phyloP scores from a whole-genome alignment of 2,113 vertebrate species.

The Brachypodius melanocephalos region DNA sequence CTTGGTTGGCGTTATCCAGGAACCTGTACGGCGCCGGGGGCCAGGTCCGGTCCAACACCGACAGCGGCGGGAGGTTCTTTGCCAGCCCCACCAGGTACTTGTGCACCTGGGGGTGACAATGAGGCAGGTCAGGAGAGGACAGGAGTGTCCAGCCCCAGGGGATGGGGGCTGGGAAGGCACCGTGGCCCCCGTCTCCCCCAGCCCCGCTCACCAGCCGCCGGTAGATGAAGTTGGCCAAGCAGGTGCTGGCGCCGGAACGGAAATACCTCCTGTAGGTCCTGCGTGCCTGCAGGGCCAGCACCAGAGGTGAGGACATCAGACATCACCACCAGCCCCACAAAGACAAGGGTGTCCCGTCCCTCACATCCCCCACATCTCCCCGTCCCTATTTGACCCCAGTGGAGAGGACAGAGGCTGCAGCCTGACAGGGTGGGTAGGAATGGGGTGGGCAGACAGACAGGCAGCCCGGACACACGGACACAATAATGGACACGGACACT shows the following conservation, averaged over 20 bases:
- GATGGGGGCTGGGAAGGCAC: not conserved
- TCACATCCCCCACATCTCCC: rapidly evolving
- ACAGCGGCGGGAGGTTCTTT: constrained; percentile 62
- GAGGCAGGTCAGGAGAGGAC: rapidly evolving
- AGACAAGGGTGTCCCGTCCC: rapidly evolving
- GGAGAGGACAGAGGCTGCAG: not conserved
- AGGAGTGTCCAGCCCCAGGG: rapidly evolving
- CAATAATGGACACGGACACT: no score
- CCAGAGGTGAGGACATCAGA: rapidly evolving
- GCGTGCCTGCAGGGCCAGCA: constrained; percentile 41
- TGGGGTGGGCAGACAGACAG: not conserved
- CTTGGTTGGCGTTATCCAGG: constrained; percentile 40
- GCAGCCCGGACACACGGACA: not conserved
- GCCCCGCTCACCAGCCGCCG: constrained; percentile 65
- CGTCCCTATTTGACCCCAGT: rapidly evolving
- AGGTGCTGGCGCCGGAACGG: constrained; percentile 60
- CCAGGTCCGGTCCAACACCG: constrained; percentile 61
- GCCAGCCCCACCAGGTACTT: constrained; percentile 68
- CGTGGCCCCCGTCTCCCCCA: rapidly evolving
- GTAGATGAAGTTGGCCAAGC: constrained; percentile 75
- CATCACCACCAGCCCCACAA: rapidly evolving
- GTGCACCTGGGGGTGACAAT: constrained; percentile 3
- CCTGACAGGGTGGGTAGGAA: not conserved
- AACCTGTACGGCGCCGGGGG: constrained; percentile 58
- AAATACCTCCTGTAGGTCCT: constrained; percentile 73